Base-by-base conservation (phyloP, 1,140 invertebrate genomes). In the Cephus cinctus region DNA sequence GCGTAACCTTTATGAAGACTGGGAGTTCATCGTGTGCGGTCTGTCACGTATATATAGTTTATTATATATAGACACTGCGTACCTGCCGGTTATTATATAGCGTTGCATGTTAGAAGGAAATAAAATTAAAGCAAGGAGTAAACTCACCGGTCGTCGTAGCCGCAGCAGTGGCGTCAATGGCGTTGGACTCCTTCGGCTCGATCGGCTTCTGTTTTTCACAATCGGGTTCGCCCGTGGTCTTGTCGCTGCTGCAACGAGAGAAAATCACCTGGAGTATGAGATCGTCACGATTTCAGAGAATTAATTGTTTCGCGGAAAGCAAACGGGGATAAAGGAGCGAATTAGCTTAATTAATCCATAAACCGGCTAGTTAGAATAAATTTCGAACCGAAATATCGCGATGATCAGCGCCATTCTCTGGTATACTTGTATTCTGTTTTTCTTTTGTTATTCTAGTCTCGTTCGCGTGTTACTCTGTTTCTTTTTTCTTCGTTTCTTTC, bases 1-100 rank as follows among this genome's bases (percentile, higher is more conserved):
- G 60, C 57, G 57, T 63, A 61, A 64, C 52, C 59, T 59, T 57
- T 59, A 47, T 59, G 44, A 59, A 55, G 43, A 44, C 40, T 43
- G 49, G 45, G 48, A 39, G 51, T 57, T 27, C 6, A 6, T 27
- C 25, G 25, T n/a, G 25, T 27, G 6, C 25, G 6, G 6, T 27
- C 25, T n/a, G n/a, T n/a, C 25, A 8, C 25, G 25, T n/a, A 19
- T 25, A 32, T 47, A 42, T 38, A 47, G 43, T 47, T 43, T 38
- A 1, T 9, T 18, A 19, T 14, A n/a, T n/a, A n/a, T n/a, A n/a
- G n/a, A n/a, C n/a, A n/a, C n/a, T n/a, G n/a, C n/a, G n/a, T n/a
- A n/a, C n/a, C n/a, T n/a, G n/a, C n/a, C n/a, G n/a, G n/a, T 38
- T 21, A 9, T 42, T 15, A 42, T 9, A 42, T 38, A 15, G 14